Percentiles rank a stretch among this genome's conserved stretches.
Conservation (phyloP, 2,113 vertebrate genomes). For the Diglossa brunneiventris region DNA sequence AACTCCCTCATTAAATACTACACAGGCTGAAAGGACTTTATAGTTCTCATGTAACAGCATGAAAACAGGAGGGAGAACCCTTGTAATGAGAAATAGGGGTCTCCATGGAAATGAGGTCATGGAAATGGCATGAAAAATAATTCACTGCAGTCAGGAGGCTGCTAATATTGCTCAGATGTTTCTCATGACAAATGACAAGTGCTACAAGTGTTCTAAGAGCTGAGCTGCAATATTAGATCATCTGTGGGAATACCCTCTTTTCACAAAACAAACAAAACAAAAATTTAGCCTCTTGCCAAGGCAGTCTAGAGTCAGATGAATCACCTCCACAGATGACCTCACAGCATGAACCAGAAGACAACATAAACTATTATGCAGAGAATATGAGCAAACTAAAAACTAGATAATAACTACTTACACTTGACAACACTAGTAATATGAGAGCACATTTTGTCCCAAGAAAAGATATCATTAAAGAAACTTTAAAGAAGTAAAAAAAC, state of each 20-base stretch:
- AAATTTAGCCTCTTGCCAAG: neutral
- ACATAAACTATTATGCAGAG: neutral
- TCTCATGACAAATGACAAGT: slow-evolving; percentile 36
- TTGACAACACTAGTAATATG: neutral
- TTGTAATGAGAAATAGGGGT: neutral
- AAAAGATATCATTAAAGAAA: neutral
- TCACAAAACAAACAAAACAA: slow-evolving; percentile 32
- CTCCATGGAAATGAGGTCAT: slow-evolving; percentile 47
- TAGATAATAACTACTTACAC: neutral
- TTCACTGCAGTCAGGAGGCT: neutral
- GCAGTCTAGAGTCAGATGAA: neutral
- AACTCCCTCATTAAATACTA: neutral
- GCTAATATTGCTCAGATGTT: slow-evolving; percentile 17
- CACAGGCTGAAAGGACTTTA: neutral
- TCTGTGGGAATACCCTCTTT: slow-evolving; percentile 43
- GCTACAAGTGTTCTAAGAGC: neutral
- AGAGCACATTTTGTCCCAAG: neutral
- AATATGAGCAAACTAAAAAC: neutral
- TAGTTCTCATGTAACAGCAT: neutral
- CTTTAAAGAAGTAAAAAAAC: neutral
- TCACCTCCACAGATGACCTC: neutral
- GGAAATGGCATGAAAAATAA: slow-evolving; percentile 37
- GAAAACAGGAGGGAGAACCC: neutral
- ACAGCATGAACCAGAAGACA: neutral
- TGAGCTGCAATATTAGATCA: slow-evolving; percentile 8